Evolutionary conservation across 2,888 invertebrate genomes (phyloP).

Genomic region (Heliconius ethilla): DNA sequence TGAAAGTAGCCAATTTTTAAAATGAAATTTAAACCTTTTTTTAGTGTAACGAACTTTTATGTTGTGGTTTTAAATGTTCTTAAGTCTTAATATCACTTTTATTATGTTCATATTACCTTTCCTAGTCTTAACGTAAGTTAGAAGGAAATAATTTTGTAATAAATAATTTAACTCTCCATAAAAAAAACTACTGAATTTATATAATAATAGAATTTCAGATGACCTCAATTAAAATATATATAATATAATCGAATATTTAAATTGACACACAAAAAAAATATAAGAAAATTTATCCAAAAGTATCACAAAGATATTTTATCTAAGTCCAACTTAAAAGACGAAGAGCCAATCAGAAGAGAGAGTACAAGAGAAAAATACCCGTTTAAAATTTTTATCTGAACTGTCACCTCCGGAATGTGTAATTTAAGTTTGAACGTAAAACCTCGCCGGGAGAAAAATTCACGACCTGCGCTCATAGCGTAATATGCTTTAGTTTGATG

Average conservation of each 20-base stretch:
- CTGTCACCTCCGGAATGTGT: slow-evolving; percentile 64
- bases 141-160: too few relatives aligned
- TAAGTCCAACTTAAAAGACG: slow-evolving; percentile 35
- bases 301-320: slow-evolving; percentile 14
- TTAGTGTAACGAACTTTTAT: background rate
- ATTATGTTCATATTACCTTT: background rate
- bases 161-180: background rate
- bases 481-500: slow-evolving; percentile 67
- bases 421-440: slow-evolving; percentile 76
- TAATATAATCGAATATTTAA: background rate
- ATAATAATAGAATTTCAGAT: background rate
- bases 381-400: slow-evolving; percentile 54
- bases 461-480: slow-evolving; percentile 57
- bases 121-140: background rate
- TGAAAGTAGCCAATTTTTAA: slow-evolving; percentile 19
- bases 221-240: background rate
- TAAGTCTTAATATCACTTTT: background rate
- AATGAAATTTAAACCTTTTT: background rate
- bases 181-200: background rate
- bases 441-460: slow-evolving; percentile 66
- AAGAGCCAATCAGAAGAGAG: slow-evolving; percentile 13
- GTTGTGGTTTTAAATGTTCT: background rate
- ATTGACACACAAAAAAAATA: background rate
- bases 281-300: background rate
- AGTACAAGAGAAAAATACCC: slow-evolving; percentile 47